phyloP scores from a whole-genome alignment of 2,113 vertebrate species.

The Apteryx owenii region DNA sequence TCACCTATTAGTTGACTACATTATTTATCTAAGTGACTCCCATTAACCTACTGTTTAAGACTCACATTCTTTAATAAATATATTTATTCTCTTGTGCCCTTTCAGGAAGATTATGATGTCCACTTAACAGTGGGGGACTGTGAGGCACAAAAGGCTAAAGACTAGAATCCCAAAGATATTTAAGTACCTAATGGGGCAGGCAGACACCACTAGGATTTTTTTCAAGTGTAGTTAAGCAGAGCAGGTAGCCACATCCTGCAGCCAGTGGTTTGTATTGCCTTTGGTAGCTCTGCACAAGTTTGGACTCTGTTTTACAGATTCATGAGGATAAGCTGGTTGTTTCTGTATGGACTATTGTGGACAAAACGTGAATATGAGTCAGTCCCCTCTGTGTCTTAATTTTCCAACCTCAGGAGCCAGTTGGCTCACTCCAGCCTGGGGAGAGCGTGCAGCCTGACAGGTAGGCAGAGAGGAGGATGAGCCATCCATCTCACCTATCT shows the following conservation, averaged over 20 bases:
- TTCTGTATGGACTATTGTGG: not conserved
- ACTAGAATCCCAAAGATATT: not conserved
- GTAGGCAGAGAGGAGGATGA: not conserved
- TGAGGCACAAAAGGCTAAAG: not conserved
- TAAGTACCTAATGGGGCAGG: conserved; percentile 52
- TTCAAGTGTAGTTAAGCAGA: conserved; percentile 33
- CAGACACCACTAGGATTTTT: not conserved
- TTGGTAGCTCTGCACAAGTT: not conserved
- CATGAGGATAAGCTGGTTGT: not conserved
- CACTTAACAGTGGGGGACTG: not conserved
- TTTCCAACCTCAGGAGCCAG: conserved; percentile 29
- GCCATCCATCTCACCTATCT: not conserved
- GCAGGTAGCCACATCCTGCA: accelerated
- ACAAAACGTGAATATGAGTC: conserved; percentile 14
- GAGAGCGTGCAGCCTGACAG: not conserved
- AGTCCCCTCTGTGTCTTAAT: not conserved
- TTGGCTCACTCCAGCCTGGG: not conserved
- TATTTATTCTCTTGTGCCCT: not conserved
- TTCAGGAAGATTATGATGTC: conserved; percentile 19
- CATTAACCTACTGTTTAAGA: conserved; percentile 14
- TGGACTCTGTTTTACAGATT: not conserved
- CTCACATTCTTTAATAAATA: conserved; percentile 24
- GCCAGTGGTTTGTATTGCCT: not conserved
- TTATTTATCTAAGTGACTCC: not conserved
- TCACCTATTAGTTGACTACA: not conserved